These are phyloP conservation scores for Sebastes nivosus DNA, from an alignment of 2,797 vertebrate species.

Conservation along the genomic window DNA sequence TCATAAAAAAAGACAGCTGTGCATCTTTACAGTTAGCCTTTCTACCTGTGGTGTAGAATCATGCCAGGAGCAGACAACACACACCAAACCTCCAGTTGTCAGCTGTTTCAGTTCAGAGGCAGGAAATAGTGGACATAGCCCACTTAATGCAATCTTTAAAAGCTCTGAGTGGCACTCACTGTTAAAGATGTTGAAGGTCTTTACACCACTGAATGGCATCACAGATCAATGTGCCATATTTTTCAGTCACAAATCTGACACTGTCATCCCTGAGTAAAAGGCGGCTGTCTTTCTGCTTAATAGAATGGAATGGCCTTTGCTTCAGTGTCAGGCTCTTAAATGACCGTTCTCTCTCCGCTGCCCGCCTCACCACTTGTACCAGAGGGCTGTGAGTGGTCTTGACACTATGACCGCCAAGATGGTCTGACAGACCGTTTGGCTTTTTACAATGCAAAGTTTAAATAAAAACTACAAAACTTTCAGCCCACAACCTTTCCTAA, in stretches of 20 bases:
- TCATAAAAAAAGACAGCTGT: slow-evolving; percentile 35
- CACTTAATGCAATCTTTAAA: background rate
- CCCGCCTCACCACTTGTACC: background rate
- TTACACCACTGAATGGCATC: background rate
- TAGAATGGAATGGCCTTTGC: slow-evolving; percentile 26
- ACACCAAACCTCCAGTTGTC: slow-evolving; percentile 1
- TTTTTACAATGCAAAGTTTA: background rate
- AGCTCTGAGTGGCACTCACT: background rate
- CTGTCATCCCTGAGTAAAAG: slow-evolving; percentile 6
- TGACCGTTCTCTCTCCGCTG: background rate
- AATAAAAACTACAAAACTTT: background rate
- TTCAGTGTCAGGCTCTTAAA: slow-evolving; percentile 10
- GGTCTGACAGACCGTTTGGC: background rate
- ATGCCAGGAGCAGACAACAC: background rate
- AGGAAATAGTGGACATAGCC: background rate
- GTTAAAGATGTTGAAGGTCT: slow-evolving; percentile 1
- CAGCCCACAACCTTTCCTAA: background rate
- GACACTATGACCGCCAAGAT: background rate
- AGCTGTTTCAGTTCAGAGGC: background rate
- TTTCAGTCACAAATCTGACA: slow-evolving; percentile 30
- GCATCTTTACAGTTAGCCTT: background rate
- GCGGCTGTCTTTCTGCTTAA: slow-evolving; percentile 7
- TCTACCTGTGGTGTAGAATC: background rate
- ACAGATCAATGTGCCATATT: slow-evolving; percentile 29
- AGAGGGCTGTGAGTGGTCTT: background rate